Evolutionary conservation across 2,888 invertebrate species (phyloP), one percentile per base, ranked within the genome.

Genomic region (Andrena chrysosceles): DNA sequence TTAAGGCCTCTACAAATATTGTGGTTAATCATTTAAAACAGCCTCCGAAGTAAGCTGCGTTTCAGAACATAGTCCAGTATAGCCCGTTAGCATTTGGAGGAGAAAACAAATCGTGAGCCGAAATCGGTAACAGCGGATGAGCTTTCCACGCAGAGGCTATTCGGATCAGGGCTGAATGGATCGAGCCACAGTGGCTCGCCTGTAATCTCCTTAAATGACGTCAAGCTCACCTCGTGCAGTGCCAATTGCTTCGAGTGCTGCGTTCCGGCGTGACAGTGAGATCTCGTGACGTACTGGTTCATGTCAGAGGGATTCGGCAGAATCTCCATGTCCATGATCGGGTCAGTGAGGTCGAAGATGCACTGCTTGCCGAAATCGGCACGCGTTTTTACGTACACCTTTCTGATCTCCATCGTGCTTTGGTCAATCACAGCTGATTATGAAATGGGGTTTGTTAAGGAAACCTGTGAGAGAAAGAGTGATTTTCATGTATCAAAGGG

Each of bases 291-390:
- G 92, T 96, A 97, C 87, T 96, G 95, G 83, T 96, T 96, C 73
- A 96, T 94, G 49, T 97, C 93, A 85, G 96, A 96, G 1, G 96
- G 95, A 84, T 93, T 87, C 20, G 94, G 94, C 29, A 69, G 60
- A 42, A 94, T 89, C 69, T 93, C 90, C 59, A 91, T 91, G 75
- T 93, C 86, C 20, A 92, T 49, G 0, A 77, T 89, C n/a, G 93
- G 90, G 29, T 96, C 96, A 90, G 95, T 95, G 88, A 97, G 96
- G 83, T 95, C 95, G 91, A 97, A 97, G 63, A 96, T 93, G 69
- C 96, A 96, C 89, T 97, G 96, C 85, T 95, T 95, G 0, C 97
- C 97, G 92, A 97, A 97, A 82, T 96, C 95, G 85, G 95, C 95
- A 48, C 97, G 95, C 84, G 96, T 96, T 93, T 96, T 97, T 83